Base-by-base conservation (phyloP, 2,797 vertebrate genomes). In the Dendrocincla fuliginosa region DNA sequence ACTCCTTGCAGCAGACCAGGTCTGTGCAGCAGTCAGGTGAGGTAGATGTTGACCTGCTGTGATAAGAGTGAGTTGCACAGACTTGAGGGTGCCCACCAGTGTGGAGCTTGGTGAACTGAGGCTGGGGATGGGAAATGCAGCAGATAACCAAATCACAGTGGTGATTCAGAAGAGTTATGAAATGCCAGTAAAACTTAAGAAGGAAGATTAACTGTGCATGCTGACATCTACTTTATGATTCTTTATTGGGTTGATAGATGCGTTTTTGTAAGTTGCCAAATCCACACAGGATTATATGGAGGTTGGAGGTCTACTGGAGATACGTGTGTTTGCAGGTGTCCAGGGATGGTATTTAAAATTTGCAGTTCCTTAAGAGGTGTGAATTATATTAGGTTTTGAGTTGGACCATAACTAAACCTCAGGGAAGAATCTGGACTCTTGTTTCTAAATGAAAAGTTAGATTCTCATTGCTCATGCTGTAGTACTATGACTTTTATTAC, bases 401-500 rank as follows among this genome's bases (percentile, higher is more conserved):
- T 28, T 91, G 65, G 18, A 18, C 11, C 41, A 16, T 86, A 81
- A 71, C 5, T 13, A 87, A 84, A 52, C 50, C 39, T 65, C 30
- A 63, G 56, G 69, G 70, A 93, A 67, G 41, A 68, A 73, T 79
- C 28, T 92, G 55, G 23, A 27, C 30, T 78, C 57, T 75, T 78
- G 11, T 49, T 60, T 87, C 41, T 44, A 67, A 22, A 79, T 70
- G 47, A 90, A 84, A 70, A 60, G 41, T 42, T 33, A 9, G 22
- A n/a, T 88, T 84, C 70, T 76, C 33, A 11, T 49, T 70, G 70
- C 46, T 95, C 9, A 2, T 52, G 17, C n/a, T 63, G 37, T 79
- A 28, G 3, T 70, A 55, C 52, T 57, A 18, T 60, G 14, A 10
- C 33, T 91, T 96, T 95, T 76, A 94, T 93, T 96, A 53, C 65